phyloP scores from a whole-genome alignment of 2,797 vertebrate genomes.

The Rhinophrynus dorsalis region DNA sequence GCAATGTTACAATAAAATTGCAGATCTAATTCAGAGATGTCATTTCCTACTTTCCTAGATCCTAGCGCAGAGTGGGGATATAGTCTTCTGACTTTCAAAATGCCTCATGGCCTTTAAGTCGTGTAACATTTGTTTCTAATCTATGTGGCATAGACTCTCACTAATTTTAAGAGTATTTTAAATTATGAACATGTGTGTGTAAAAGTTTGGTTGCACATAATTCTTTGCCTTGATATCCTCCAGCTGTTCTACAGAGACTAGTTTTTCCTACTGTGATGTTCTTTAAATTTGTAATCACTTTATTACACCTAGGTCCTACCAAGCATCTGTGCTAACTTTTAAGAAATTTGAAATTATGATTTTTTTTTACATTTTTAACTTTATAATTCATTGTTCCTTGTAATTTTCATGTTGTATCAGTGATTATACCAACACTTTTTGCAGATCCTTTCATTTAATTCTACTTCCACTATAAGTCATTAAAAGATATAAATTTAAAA shows the following conservation, averaged over 20 bases:
- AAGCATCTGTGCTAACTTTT: neutral
- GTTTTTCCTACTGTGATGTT: constrained; percentile 5
- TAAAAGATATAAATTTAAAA: no score
- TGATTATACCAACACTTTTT: no score
- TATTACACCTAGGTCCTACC: constrained; percentile 10
- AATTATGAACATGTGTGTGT: constrained; percentile 53
- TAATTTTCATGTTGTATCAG: no score
- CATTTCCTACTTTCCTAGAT: constrained; percentile 15
- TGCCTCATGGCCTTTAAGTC: constrained; percentile 43
- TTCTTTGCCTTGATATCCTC: constrained; percentile 28
- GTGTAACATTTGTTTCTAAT: constrained; percentile 68
- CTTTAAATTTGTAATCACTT: constrained; percentile 12
- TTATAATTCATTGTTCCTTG: no score
- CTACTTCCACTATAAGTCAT: no score
- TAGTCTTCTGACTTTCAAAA: constrained; percentile 20
- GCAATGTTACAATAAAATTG: constrained; percentile 16
- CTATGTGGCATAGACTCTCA: constrained; percentile 57
- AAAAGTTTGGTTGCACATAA: constrained; percentile 28
- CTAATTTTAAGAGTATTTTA: constrained; percentile 55
- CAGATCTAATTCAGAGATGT: constrained; percentile 14
- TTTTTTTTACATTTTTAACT: neutral
- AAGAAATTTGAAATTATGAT: neutral
- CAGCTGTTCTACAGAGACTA: constrained; percentile 26
- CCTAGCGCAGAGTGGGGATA: constrained; percentile 27
- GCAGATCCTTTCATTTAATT: no score